These are phyloP conservation scores for Sebastes diploproa DNA, from an alignment of 2,797 vertebrate species.

Conservation along the genomic window DNA sequence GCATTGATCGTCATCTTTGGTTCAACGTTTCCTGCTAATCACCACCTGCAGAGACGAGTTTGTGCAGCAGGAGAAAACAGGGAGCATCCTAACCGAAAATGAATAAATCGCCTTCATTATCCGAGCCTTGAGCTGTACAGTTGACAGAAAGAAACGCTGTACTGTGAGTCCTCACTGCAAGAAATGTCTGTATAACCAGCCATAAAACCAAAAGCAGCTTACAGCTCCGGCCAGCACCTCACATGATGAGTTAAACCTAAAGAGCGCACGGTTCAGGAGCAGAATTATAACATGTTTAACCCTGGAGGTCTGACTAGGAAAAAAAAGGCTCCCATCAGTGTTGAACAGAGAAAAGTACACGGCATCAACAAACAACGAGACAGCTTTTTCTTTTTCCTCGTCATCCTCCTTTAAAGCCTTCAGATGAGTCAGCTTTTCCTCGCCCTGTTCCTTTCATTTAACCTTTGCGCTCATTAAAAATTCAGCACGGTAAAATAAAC, in stretches of 20 bases:
- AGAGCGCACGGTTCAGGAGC: slow-evolving; percentile 17
- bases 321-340: slow-evolving; percentile 11
- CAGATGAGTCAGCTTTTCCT: slow-evolving; percentile 37
- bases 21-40: slow-evolving; percentile 44
- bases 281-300: slow-evolving; percentile 2
- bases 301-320: not conserved
- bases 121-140: not conserved
- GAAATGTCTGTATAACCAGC: slow-evolving; percentile 34
- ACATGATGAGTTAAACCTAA: slow-evolving; percentile 25
- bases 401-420: slow-evolving; percentile 5
- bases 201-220: slow-evolving; percentile 41
- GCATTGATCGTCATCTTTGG: slow-evolving; percentile 62
- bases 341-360: slow-evolving; percentile 11
- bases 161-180: slow-evolving; percentile 17
- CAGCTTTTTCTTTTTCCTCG: not conserved
- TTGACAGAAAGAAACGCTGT: not conserved
- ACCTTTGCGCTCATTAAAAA: slow-evolving; percentile 39
- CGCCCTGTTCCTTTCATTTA: not conserved
- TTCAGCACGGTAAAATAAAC: slow-evolving; percentile 25
- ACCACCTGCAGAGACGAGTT: slow-evolving; percentile 4
- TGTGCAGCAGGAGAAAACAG: slow-evolving; percentile 8
- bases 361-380: slow-evolving; percentile 18
- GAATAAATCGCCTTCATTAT: not conserved
- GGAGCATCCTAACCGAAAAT: not conserved
- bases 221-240: slow-evolving; percentile 11